Evolutionary conservation across 2,113 vertebrate genomes (phyloP), one percentile per base, ranked within the genome.

Genomic region (Excalfactoria chinensis): DNA sequence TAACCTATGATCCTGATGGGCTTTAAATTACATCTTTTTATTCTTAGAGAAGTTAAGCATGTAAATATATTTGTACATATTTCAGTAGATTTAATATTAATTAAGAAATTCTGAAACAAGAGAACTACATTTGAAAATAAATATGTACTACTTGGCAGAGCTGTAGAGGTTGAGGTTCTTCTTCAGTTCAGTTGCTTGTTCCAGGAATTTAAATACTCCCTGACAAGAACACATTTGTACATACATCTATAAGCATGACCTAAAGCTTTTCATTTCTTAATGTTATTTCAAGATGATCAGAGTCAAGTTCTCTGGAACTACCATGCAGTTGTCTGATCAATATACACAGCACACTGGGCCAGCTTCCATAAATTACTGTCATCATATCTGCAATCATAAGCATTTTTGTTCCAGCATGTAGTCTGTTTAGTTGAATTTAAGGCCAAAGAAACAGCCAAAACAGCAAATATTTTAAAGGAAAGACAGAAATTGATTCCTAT

Each of bases 351-450:
- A 69, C 28, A 30, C 51, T 86, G 85, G 69, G 88, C 59, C 22
- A 7, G 10, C 26, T 93, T 85, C 86, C 73, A 76, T 70, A 93
- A 90, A 63, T 34, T 41, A 78, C 13, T 59, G 17, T 68, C 63
- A 93, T 72, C 64, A 28, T 44, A 94, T 88, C 35, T 92, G 19
- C 74, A 88, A 79, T 93, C 85, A 84, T 28, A 91, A 48, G 17
- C 76, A 81, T 43, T 63, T 86, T 79, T 75, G 23, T 64, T 58
- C 68, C 37, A 85, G 72, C n/a, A n/a, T 13, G 49, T 34, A 68
- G 17, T 15, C 72, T 88, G 34, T 67, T 86, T 76, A 53, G 35
- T 15, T 90, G 64, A 73, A 68, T 43, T 59, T 76, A 77, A 91
- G 43, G 23, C 53, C 62, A 92, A 88, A 93, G 46, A 49, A 92